A percentile compares a stretch with the other conserved stretches of the same genome.
Evolutionary conservation across 2,113 vertebrate genomes (phyloP).

Genomic region (Apus apus): DNA sequence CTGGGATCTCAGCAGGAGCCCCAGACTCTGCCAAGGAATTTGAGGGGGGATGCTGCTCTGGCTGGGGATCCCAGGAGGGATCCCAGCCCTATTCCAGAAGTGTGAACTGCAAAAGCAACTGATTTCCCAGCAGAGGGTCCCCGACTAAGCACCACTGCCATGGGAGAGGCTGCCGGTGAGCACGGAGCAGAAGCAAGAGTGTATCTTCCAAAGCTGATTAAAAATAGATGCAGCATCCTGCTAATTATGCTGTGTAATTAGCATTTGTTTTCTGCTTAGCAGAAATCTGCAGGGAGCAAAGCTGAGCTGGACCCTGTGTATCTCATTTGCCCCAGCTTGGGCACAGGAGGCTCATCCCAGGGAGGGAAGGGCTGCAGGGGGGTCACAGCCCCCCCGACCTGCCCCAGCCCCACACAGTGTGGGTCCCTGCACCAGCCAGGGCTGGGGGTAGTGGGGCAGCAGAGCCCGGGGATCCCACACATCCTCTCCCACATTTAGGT

Average conservation of each 20-base stretch:
- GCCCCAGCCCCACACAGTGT: fast-evolving
- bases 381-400: background rate
- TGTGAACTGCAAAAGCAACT: fast-evolving
- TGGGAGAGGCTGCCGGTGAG: background rate
- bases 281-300: background rate
- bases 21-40: background rate
- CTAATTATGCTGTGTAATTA: slow-evolving; percentile 51
- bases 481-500: background rate
- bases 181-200: background rate
- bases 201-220: slow-evolving; percentile 6
- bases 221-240: slow-evolving; percentile 25
- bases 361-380: fast-evolving
- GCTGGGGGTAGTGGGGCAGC: fast-evolving
- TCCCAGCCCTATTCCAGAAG: background rate
- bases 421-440: fast-evolving
- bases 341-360: background rate
- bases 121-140: background rate
- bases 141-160: fast-evolving
- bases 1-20: background rate
- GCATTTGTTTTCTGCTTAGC: slow-evolving; percentile 22
- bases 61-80: background rate
- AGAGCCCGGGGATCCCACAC: background rate
- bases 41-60: background rate
- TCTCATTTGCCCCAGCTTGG: background rate
- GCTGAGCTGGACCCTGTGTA: background rate